These are phyloP conservation scores for Dendrocincla tyrannina DNA, from an alignment of 2,797 vertebrate species.

Conservation along the genomic window DNA sequence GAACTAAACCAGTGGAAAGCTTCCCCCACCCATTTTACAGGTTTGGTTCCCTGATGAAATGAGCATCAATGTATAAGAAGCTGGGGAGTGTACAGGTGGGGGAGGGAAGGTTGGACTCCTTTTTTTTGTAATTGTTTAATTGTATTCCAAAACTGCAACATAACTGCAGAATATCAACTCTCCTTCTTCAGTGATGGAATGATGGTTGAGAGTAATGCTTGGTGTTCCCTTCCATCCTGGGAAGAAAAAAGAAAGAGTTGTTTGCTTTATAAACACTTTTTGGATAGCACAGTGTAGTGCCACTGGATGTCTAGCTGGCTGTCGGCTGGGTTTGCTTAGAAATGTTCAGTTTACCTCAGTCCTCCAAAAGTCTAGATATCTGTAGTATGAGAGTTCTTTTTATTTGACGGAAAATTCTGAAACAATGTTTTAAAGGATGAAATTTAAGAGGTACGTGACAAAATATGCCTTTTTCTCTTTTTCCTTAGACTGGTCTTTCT, in stretches of 20 bases:
- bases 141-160: not conserved
- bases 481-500: slow-evolving; percentile 87
- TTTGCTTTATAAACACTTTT: not conserved
- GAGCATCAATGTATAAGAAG: not conserved
- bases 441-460: not conserved
- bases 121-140: not conserved
- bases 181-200: not conserved
- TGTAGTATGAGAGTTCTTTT: not conserved
- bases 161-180: not conserved
- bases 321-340: not conserved
- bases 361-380: not conserved
- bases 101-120: not conserved
- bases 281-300: not conserved
- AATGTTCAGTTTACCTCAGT: not conserved
- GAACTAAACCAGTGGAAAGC: not conserved
- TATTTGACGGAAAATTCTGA: not conserved
- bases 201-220: not conserved
- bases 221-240: not conserved
- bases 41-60: not conserved
- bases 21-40: not conserved
- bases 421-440: not conserved
- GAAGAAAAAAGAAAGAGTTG: not conserved
- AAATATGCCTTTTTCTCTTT: not conserved
- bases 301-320: not conserved
- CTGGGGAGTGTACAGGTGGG: accelerated